Evolutionary conservation across 2,797 vertebrate species (phyloP), one percentile per base, ranked within the genome.

Genomic region (Molothrus aeneus): DNA sequence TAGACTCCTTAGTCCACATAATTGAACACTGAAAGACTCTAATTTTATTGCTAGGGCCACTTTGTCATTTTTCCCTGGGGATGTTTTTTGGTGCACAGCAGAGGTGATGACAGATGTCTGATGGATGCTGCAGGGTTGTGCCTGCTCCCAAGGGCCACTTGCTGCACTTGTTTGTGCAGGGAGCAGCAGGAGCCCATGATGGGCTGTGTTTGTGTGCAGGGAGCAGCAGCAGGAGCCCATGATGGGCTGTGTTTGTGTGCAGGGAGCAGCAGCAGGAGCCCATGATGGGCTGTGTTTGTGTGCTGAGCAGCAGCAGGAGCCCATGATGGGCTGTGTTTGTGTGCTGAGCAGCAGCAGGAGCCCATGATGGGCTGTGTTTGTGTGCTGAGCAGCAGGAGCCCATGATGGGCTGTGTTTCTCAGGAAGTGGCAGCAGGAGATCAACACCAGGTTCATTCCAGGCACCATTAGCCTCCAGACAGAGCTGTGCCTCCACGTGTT

Each of bases 391-490:
- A 45, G 43, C 19, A 45, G 43, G 43, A 45, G 19, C 45, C 48
- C 51, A 19, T 0, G 51, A 11, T 31, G 51, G 51, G 40, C 40
- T 17, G 36, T 28, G 60, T 43, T 91, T 71, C 69, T 51, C 12
- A 2, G 69, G 84, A 50, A 26, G 56, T 1, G 0, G 26, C 36
- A 61, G 54, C 22, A 50, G 38, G 63, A 78, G 73, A 79, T 50
- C 57, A 64, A 36, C 72, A 21, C 5, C 5, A 47, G 59, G 70
- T 68, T 92, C 77, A 75, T 43, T 5, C 4, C 6, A 88, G 89
- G 85, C 92, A 64, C 71, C n/a, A 1, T 87, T 80, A 78, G 81
- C 84, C 74, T 92, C 28, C 94, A 91, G 89, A 75, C 80, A 79
- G 80, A 82, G 50, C 81, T 3, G 0, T 78, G 65, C 24, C 53